Evolutionary conservation across 2,113 vertebrate species (phyloP), one percentile per base, ranked within the genome.

Genomic region (Bambusicola thoracicus): DNA sequence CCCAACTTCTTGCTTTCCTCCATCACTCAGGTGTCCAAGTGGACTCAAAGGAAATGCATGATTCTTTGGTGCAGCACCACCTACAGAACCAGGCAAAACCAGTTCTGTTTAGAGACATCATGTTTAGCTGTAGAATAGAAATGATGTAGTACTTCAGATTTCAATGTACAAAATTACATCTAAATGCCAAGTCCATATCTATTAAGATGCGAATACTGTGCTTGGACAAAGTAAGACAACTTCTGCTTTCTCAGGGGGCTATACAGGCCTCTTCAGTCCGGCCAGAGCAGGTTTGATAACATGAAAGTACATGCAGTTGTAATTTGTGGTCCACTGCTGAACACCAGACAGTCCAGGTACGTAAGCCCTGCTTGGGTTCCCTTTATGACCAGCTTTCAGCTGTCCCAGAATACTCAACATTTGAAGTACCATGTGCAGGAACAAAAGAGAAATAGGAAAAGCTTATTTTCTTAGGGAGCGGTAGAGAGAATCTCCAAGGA

Each of bases 381-480:
- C 24, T 84, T 77, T 7, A 59, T 4, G 5, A 32, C 7, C 68
- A 20, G 46, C 27, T 38, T 68, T 84, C 38, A 55, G 21, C 61
- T 83, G 25, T 58, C 16, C 11, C 53, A 87, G 20, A 53, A 38
- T 32, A 40, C 0, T 0, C 8, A 67, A 5, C 34, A 38, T 55
- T 67, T 34, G 38, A 69, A 73, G 18, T 56, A 15, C 7, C 2
- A 0, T 24, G 22, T 41, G 30, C 8, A 15, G 72, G 27, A 25
- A 49, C 25, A 27, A 7, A 66, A 78, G 66, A 59, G 4, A 36
- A 8, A 2, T 22, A 10, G 7, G 17, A 9, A 58, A 27, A 27
- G 27, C 10, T 16, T 61, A 6, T 38, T 53, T 8, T 0, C 8
- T 10, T 78, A 13, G 29, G 13, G 7, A 82, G 56, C 1, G 0